phyloP scores from a whole-genome alignment of 2,797 vertebrate species.

The Mormyrus proboscirostris region DNA sequence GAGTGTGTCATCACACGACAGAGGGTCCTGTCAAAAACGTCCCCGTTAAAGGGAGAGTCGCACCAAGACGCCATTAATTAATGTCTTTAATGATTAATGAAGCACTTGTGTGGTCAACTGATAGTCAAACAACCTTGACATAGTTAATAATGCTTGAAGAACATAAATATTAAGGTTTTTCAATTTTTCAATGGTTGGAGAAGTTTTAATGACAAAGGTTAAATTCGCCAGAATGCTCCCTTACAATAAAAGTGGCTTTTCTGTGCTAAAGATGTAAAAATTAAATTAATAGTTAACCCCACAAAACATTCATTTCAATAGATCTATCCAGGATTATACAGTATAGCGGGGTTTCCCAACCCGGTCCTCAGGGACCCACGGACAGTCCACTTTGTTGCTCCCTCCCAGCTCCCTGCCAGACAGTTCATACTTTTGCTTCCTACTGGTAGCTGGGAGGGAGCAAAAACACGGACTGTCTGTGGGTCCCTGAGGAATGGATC shows the following conservation, averaged over 20 bases:
- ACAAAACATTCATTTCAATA: not conserved
- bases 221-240: not conserved
- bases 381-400: not conserved
- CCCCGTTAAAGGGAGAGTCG: not conserved
- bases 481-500: not conserved
- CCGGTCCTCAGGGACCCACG: not conserved
- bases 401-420: not conserved
- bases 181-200: not conserved
- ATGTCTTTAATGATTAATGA: constrained; percentile 6
- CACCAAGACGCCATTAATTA: not conserved
- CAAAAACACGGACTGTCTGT: not conserved
- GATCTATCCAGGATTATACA: not conserved
- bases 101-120: not conserved
- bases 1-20: not conserved
- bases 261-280: not conserved
- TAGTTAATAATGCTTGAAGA: not conserved
- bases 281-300: not conserved
- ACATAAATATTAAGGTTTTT: not conserved
- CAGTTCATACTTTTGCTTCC: not conserved
- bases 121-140: not conserved
- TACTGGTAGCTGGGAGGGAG: not conserved
- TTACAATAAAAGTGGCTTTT: not conserved
- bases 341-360: not conserved
- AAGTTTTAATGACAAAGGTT: not conserved
- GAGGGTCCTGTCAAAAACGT: not conserved